Evolutionary conservation across 2,888 invertebrate species (phyloP).

Genomic region (Scaptomyza parva): DNA sequence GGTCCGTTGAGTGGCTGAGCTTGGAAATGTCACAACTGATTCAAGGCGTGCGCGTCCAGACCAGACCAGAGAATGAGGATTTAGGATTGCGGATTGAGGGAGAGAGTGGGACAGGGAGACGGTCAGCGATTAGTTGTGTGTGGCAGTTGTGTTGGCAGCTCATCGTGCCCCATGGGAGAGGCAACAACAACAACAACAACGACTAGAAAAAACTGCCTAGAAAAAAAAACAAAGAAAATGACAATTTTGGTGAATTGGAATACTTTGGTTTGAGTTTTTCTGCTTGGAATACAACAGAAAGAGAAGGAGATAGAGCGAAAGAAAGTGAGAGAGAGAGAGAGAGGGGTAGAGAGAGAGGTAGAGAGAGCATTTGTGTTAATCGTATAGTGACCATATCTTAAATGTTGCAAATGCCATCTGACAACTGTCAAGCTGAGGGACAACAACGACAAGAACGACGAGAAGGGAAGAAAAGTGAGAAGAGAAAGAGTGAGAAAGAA

Average conservation of each 20-base stretch:
- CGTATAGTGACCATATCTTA: conserved; percentile 47
- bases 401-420: conserved; percentile 33
- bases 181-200: conserved; percentile 6
- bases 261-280: conserved; percentile 49
- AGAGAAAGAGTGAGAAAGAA: not conserved
- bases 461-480: not conserved
- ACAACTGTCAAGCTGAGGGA: conserved; percentile 51
- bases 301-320: not conserved
- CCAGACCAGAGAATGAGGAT: not conserved
- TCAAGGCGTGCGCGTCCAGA: conserved; percentile 25
- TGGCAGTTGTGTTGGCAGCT: conserved; percentile 54
- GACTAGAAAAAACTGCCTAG: conserved; percentile 5
- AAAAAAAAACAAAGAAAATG: conserved; percentile 26
- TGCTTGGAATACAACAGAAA: not conserved
- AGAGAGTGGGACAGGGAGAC: no score
- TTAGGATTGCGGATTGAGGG: conserved; percentile 6
- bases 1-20: conserved; percentile 57
- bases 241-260: conserved; percentile 58
- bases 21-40: conserved; percentile 67
- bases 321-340: not conserved
- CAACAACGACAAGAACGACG: not conserved
- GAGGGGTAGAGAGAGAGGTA: not conserved
- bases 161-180: conserved; percentile 43
- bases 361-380: conserved; percentile 13
- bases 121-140: conserved; percentile 49